Conservation (phyloP, 2,113 vertebrate genomes). For the Apteryx mantelli region DNA sequence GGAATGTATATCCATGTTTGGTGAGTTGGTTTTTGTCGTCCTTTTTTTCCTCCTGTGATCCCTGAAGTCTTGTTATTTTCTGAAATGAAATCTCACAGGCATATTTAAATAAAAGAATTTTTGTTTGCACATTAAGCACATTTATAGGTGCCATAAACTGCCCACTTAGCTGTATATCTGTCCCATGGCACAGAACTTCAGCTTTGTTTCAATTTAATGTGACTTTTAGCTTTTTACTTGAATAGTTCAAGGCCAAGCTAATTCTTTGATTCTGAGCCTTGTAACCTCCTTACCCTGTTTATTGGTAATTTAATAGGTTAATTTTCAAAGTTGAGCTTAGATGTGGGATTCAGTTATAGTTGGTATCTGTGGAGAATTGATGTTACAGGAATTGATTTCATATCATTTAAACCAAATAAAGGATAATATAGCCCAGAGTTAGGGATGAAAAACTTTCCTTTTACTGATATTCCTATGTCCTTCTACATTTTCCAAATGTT, state of each 20-base stretch:
- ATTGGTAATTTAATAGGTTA: background rate
- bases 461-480: background rate
- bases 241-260: background rate
- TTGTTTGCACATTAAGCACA: background rate
- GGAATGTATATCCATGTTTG: background rate
- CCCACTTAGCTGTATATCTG: background rate
- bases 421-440: background rate
- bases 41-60: background rate
- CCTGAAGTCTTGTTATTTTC: background rate
- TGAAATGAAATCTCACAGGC: background rate
- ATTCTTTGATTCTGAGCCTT: background rate
- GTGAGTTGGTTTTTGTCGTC: background rate
- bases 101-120: background rate
- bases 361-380: background rate
- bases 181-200: background rate
- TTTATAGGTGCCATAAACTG: background rate
- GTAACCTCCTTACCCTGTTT: background rate
- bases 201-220: background rate
- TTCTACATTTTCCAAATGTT: background rate
- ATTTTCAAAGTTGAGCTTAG: background rate
- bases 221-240: background rate
- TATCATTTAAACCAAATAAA: background rate
- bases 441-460: background rate
- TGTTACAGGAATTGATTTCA: background rate
- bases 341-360: background rate